These are phyloP conservation scores for Himalopsyche phryganea DNA, from an alignment of 1,140 invertebrate genomes.

Conservation along the genomic window DNA sequence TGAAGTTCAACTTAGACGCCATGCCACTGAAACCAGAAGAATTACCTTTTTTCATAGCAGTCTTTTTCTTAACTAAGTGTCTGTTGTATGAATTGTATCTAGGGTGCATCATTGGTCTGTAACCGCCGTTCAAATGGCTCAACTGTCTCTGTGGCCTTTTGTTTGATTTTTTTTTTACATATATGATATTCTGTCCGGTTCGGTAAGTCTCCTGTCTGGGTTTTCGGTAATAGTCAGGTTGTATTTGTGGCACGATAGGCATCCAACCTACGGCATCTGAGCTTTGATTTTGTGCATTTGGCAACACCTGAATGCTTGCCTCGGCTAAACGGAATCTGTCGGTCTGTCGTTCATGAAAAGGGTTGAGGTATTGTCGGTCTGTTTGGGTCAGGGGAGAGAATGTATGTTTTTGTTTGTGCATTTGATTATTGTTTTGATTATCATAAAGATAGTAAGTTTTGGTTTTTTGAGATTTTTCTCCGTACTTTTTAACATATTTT, in stretches of 20 bases:
- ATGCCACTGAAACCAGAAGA: conserved; percentile 28
- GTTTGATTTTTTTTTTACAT: conserved; percentile 4
- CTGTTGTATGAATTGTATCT: conserved; percentile 2
- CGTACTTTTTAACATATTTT: conserved; percentile 17
- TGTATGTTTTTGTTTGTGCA: conserved; percentile 2
- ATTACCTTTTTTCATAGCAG: conserved; percentile 18
- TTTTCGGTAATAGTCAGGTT: conserved; percentile 3
- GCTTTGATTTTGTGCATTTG: not conserved
- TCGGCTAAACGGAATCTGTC: not conserved
- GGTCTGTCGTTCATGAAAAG: conserved; percentile 9
- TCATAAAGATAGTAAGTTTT: not conserved
- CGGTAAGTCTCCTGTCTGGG: conserved; percentile 2
- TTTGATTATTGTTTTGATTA: not conserved
- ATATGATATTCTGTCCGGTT: conserved; percentile 4
- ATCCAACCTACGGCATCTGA: conserved; percentile 15
- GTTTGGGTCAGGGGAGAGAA: not conserved
- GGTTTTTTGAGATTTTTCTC: conserved; percentile 5
- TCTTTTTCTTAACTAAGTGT: not conserved
- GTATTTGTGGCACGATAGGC: conserved; percentile 17
- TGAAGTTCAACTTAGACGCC: not conserved
- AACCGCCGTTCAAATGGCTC: not conserved
- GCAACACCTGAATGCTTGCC: not conserved
- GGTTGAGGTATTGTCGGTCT: not conserved
- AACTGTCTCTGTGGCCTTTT: conserved; percentile 8
- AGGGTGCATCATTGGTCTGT: not conserved